Evolutionary conservation across 2,888 invertebrate species (phyloP).

Genomic region (Chrysolina haemoptera): DNA sequence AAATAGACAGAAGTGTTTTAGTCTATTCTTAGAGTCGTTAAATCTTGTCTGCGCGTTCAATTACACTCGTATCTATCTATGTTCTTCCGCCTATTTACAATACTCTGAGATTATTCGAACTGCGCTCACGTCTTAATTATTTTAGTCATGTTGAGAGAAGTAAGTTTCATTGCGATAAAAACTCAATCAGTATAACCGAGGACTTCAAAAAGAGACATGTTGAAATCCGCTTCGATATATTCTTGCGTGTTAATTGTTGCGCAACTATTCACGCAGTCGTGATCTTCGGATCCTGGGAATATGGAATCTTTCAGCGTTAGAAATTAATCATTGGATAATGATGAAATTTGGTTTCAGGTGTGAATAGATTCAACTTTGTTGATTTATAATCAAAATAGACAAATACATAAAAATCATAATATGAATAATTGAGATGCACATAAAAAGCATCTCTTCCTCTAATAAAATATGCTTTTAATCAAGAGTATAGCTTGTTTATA

Average conservation of each 20-base stretch:
- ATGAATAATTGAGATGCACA: too few species aligned
- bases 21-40: background rate
- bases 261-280: constrained; percentile 20
- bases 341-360: constrained; percentile 7
- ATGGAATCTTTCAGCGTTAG: constrained; percentile 10
- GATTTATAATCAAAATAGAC: background rate
- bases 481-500: too few species aligned
- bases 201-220: constrained; percentile 14
- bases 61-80: background rate
- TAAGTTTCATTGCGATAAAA: constrained; percentile 21
- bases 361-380: background rate
- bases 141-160: constrained; percentile 22
- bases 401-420: background rate
- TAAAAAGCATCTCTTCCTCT: too few species aligned
- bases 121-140: constrained; percentile 39
- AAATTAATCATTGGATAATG: background rate
- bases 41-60: constrained; percentile 2
- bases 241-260: constrained; percentile 20
- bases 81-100: constrained; percentile 37
- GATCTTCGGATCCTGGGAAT: constrained; percentile 21
- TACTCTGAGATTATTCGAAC: constrained; percentile 31
- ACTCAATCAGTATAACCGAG: constrained; percentile 26
- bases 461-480: too few species aligned
- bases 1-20: background rate
- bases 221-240: constrained; percentile 20